phyloP scores from a whole-genome alignment of 2,888 invertebrate genomes.

The Pteria penguin region DNA sequence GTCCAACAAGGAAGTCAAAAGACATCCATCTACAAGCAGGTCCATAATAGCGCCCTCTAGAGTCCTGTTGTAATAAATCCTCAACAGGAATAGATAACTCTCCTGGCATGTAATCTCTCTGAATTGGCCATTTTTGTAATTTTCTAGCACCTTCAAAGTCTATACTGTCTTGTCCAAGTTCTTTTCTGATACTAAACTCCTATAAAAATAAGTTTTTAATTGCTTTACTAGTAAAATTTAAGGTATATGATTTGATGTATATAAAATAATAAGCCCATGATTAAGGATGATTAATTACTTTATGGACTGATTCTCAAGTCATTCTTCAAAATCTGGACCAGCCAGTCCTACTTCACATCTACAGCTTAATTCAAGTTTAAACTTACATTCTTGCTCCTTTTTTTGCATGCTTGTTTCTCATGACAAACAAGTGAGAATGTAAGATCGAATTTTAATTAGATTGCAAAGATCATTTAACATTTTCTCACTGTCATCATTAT shows the following conservation, averaged over 20 bases:
- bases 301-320: background rate
- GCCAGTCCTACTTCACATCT: too few relatives aligned
- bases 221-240: too few relatives aligned
- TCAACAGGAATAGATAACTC: slow-evolving; percentile 57
- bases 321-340: too few relatives aligned
- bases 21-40: slow-evolving; percentile 52
- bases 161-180: slow-evolving; percentile 39
- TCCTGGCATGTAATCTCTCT: slow-evolving; percentile 45
- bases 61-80: slow-evolving; percentile 47
- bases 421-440: too few relatives aligned
- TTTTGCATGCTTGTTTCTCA: too few relatives aligned
- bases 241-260: too few relatives aligned
- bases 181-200: slow-evolving; percentile 52
- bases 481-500: too few relatives aligned
- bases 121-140: slow-evolving; percentile 40
- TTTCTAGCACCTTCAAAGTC: slow-evolving; percentile 50
- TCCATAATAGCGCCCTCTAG: slow-evolving; percentile 40
- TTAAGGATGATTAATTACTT: background rate
- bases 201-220: slow-evolving; percentile 33
- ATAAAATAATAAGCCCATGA: too few relatives aligned
- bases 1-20: slow-evolving; percentile 62
- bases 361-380: too few relatives aligned
- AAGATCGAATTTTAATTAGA: too few relatives aligned
- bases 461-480: too few relatives aligned
- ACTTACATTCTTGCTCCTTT: too few relatives aligned